These are phyloP conservation scores for Heterotilapia buettikoferi DNA, from an alignment of 2,113 vertebrate genomes.

Conservation along the genomic window DNA sequence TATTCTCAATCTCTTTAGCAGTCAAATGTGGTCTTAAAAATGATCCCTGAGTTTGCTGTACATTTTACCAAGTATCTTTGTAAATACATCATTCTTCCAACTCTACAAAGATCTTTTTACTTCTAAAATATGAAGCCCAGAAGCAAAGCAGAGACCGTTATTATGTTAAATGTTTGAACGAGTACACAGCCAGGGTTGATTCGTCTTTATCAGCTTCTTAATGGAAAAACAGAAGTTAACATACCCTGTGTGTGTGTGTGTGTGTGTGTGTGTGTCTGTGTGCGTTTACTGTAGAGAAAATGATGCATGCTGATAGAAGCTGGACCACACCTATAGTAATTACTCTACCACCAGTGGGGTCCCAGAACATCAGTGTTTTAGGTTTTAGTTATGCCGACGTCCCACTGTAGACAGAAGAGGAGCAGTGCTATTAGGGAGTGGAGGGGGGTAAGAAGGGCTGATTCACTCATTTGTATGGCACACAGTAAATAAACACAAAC, in stretches of 20 bases:
- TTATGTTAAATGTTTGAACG: not conserved
- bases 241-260: not conserved
- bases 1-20: not conserved
- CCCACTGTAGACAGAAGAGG: not conserved
- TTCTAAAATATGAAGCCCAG: not conserved
- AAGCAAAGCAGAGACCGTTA: not conserved
- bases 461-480: not conserved
- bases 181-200: not conserved
- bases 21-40: not conserved
- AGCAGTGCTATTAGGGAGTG: not conserved
- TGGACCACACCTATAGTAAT: constrained; percentile 34
- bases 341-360: not conserved
- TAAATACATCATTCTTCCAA: not conserved
- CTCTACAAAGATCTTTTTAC: not conserved
- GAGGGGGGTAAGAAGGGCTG: not conserved
- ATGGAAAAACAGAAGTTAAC: not conserved
- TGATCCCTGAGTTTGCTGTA: not conserved
- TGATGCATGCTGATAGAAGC: constrained; percentile 1
- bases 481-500: not conserved
- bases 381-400: not conserved
- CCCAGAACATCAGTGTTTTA: not conserved
- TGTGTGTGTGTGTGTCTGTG: not conserved
- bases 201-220: not conserved
- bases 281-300: not conserved
- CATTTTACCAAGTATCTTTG: not conserved